phyloP scores from a whole-genome alignment of 2,888 invertebrate genomes.

The Lordiphosa andalusiaca region DNA sequence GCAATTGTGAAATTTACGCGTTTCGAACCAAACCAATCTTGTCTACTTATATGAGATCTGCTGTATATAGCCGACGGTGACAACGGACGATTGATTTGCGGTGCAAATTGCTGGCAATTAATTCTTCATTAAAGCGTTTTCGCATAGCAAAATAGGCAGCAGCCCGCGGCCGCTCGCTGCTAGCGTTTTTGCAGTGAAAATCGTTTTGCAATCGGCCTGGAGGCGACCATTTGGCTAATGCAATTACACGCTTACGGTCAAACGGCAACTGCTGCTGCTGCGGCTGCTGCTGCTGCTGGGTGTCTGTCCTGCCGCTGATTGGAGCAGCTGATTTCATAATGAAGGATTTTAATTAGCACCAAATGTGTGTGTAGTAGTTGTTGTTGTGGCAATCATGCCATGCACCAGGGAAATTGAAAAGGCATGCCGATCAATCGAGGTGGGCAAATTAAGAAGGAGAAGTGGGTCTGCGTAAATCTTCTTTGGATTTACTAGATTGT shows the following conservation, averaged over 20 bases:
- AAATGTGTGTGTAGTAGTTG: constrained; percentile 51
- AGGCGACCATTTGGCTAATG: constrained; percentile 56
- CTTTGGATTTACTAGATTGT: too few relatives aligned
- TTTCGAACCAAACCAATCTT: constrained; percentile 40
- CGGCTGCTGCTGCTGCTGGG: constrained; percentile 24
- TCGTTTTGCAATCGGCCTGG: constrained; percentile 55
- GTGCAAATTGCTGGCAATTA: constrained; percentile 79
- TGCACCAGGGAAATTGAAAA: constrained; percentile 11
- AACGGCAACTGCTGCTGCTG: constrained; percentile 42
- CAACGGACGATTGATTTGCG: constrained; percentile 72
- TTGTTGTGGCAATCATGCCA: constrained; percentile 4
- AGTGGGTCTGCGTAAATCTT: too few relatives aligned
- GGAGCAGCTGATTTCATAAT: constrained; percentile 67
- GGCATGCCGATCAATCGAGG: too few relatives aligned
- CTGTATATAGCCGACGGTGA: constrained; percentile 50
- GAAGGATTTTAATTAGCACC: constrained; percentile 73
- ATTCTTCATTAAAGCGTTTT: constrained; percentile 79
- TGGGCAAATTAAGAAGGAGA: too few relatives aligned
- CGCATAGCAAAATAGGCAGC: constrained; percentile 65
- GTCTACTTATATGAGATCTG: constrained; percentile 15
- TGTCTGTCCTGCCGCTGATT: constrained; percentile 33
- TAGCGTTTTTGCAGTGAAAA: constrained; percentile 56
- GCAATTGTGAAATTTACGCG: constrained; percentile 72
- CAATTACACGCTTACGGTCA: constrained; percentile 74
- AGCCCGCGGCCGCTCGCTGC: constrained; percentile 12